Evolutionary conservation across 2,888 invertebrate species (phyloP), one percentile per base, ranked within the genome.

Genomic region (Tetragonisca angustula): DNA sequence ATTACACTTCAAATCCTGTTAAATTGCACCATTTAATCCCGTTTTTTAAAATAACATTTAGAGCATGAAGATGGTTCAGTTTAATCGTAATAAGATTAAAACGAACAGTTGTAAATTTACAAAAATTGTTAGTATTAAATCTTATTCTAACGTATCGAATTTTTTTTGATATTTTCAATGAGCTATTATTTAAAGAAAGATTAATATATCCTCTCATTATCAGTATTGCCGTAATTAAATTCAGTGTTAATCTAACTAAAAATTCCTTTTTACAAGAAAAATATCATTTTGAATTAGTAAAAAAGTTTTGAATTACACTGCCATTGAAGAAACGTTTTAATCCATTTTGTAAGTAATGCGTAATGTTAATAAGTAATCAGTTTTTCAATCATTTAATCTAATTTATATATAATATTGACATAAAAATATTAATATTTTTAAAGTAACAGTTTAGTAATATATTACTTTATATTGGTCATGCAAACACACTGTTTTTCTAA

Each of bases 41-140:
- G 27, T 56, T 69, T 56, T 70, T 70, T 54, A 56, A 36, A n/a
- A 36, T 56, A 36, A 56, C 19, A 36, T 70, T 69, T 69, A 52
- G 15, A 52, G 21, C n/a, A 15, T 21, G 36, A 54, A 54, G 21
- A 50, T 21, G 52, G 19, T 52, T 52, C 24, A 19, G 50, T 52
- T 54, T 36, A 36, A 36, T 36, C 64, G 36, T 24, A 36, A 27
- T 21, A 21, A 65, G 21, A 65, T 65, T 65, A 36, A 21, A n/a
- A 43, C 6, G 36, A n/a, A 65, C n/a, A 59, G 43, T 59, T 59
- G n/a, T 13, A n/a, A n/a, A n/a, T 11, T 36, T 21, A 32, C 15
- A 19, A 32, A 15, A 32, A 36, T n/a, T 36, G 36, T 9, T 32
- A 32, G 9, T 21, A 64, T 9, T 21, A 4, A 9, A 21, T 19